Evolutionary conservation across 2,113 vertebrate species (phyloP).

Genomic region (Tragelaphus buxtoni): DNA sequence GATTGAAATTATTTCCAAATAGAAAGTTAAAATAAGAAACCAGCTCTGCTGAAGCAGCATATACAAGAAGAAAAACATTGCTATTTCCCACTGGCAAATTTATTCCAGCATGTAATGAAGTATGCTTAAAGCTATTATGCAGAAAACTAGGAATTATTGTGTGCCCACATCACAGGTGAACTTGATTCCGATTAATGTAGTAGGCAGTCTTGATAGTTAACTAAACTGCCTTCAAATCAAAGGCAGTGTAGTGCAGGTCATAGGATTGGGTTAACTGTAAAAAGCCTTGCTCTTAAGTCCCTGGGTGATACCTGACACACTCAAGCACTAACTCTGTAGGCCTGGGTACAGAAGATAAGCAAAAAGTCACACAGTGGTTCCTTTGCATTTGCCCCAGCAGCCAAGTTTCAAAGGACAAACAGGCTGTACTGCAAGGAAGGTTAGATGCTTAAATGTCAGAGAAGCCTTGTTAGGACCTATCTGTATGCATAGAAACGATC

Average conservation of each 20-base stretch:
- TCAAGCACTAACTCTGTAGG: conserved; percentile 79
- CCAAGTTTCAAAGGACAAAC: conserved; percentile 81
- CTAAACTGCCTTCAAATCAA: conserved; percentile 82
- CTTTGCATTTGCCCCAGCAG: conserved; percentile 84
- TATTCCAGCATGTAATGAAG: conserved; percentile 60
- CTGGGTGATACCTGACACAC: conserved; percentile 87
- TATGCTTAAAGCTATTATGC: conserved; percentile 48
- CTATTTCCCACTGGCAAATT: conserved; percentile 9
- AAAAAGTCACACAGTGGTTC: conserved; percentile 82
- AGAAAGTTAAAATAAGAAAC: not conserved
- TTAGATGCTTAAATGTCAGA: conserved; percentile 85
- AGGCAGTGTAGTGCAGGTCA: conserved; percentile 79
- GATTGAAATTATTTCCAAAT: not conserved
- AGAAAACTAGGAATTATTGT: conserved; percentile 75
- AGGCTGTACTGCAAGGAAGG: conserved; percentile 78
- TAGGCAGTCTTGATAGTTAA: conserved; percentile 75
- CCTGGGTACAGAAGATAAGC: conserved; percentile 82
- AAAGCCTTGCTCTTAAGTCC: conserved; percentile 84
- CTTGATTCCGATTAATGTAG: conserved; percentile 81
- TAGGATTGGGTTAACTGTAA: conserved; percentile 81
- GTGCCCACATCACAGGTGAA: conserved; percentile 75
- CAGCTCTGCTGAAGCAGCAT: not conserved
- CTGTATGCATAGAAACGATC: conserved; percentile 83
- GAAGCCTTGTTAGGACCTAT: conserved; percentile 81
- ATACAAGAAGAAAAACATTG: not conserved